phyloP scores from a whole-genome alignment of 2,113 vertebrate species.

The Dicaeum eximium region DNA sequence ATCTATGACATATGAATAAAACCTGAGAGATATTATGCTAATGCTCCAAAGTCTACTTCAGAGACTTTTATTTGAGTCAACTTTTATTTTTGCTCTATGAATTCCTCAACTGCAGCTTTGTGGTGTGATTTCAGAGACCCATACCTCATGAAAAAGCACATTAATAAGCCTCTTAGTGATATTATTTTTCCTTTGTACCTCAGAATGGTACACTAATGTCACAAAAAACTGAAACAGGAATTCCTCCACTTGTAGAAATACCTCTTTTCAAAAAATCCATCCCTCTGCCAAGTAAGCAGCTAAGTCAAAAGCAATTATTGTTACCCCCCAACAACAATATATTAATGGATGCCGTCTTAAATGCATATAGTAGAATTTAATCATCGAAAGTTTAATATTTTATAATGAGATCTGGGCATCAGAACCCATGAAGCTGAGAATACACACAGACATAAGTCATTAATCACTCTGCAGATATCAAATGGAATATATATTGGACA shows the following conservation, averaged over 20 bases:
- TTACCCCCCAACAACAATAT: background rate
- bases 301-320: background rate
- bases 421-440: background rate
- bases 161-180: background rate
- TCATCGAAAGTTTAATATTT: background rate
- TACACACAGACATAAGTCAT: background rate
- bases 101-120: background rate
- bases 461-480: background rate
- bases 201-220: background rate
- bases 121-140: background rate
- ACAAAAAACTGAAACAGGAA: background rate
- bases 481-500: background rate
- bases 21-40: background rate
- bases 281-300: background rate
- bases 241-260: background rate
- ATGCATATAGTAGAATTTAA: background rate
- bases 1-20: background rate
- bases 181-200: background rate
- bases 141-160: background rate
- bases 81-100: background rate
- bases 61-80: background rate
- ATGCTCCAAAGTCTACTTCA: background rate
- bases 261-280: background rate
- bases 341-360: background rate
- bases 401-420: slow-evolving; percentile 1